A percentile compares a stretch with the other conserved stretches of the same genome.
Conservation (phyloP, 1,140 invertebrate genomes). For the Drosophila mayri region DNA sequence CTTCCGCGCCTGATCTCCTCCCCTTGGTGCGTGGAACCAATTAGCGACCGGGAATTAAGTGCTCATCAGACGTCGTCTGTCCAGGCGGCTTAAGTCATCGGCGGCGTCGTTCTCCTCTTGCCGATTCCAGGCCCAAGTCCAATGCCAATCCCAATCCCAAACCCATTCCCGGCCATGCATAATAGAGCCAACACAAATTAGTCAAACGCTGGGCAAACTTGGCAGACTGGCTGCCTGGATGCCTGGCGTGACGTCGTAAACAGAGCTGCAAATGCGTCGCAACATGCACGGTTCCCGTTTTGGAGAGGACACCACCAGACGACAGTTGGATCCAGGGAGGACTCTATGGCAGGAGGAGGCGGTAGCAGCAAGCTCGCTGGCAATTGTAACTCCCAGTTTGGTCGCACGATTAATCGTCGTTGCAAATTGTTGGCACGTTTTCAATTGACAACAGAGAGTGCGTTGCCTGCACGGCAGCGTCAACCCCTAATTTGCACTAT, state of each 20-base stretch:
- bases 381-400: conserved; percentile 58
- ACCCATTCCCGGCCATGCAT: conserved; percentile 53
- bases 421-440: conserved; percentile 85
- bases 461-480: conserved; percentile 21
- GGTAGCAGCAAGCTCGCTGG: conserved; percentile 1
- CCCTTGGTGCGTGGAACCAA: conserved; percentile 46
- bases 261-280: conserved; percentile 70
- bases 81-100: conserved; percentile 24
- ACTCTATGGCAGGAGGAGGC: neutral
- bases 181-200: conserved; percentile 74
- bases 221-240: conserved; percentile 20
- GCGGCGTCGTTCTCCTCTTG: neutral
- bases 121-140: neutral
- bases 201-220: conserved; percentile 56
- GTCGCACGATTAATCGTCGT: conserved; percentile 84
- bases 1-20: conserved; percentile 17
- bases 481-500: conserved; percentile 79
- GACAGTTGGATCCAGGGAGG: conserved; percentile 16
- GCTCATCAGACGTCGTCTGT: conserved; percentile 63
- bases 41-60: conserved; percentile 70
- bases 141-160: conserved; percentile 6
- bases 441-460: conserved; percentile 79
- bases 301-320: conserved; percentile 15
- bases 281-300: conserved; percentile 54
- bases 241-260: conserved; percentile 64